A percentile compares a stretch with the other conserved stretches of the same genome.
Evolutionary conservation across 2,888 invertebrate genomes (phyloP).

Genomic region (Euzophera pinguis): DNA sequence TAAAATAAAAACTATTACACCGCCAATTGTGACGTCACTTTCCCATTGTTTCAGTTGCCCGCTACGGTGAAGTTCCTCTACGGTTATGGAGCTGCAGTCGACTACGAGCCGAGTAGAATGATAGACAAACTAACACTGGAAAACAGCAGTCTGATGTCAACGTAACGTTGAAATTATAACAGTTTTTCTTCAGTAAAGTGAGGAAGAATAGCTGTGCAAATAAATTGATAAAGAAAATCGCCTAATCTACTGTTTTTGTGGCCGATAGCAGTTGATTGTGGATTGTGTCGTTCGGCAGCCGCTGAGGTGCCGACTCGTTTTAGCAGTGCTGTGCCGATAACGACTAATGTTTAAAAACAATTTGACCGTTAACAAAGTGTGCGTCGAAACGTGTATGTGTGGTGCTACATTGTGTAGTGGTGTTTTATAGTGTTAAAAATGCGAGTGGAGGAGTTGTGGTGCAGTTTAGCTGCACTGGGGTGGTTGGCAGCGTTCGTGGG

Average conservation of each 20-base stretch:
- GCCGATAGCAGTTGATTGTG: constrained; percentile 49
- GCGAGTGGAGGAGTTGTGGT: constrained; percentile 58
- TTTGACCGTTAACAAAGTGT: constrained; percentile 33
- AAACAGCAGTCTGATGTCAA: constrained; percentile 12
- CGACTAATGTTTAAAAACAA: constrained; percentile 52
- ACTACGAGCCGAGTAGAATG: constrained; percentile 40
- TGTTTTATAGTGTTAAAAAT: constrained; percentile 45
- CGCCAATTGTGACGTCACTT: constrained; percentile 38
- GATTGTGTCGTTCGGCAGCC: constrained; percentile 32
- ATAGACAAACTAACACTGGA: constrained; percentile 32
- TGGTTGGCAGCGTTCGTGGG: constrained; percentile 56
- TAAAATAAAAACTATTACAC: constrained; percentile 22
- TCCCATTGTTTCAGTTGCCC: constrained; percentile 68
- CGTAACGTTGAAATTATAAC: neutral
- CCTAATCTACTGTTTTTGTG: constrained; percentile 51
- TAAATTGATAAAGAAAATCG: constrained; percentile 22
- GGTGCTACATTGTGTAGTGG: constrained; percentile 39
- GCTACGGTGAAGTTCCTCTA: constrained; percentile 62
- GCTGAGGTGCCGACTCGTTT: constrained; percentile 40
- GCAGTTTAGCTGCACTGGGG: constrained; percentile 52
- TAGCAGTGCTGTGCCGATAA: constrained; percentile 25
- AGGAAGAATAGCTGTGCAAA: constrained; percentile 22
- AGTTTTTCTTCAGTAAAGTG: constrained; percentile 4
- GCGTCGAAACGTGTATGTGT: constrained; percentile 27
- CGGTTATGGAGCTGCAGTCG: constrained; percentile 69